phyloP scores from a whole-genome alignment of 1,140 invertebrate genomes.

The Drosophila simulans region DNA sequence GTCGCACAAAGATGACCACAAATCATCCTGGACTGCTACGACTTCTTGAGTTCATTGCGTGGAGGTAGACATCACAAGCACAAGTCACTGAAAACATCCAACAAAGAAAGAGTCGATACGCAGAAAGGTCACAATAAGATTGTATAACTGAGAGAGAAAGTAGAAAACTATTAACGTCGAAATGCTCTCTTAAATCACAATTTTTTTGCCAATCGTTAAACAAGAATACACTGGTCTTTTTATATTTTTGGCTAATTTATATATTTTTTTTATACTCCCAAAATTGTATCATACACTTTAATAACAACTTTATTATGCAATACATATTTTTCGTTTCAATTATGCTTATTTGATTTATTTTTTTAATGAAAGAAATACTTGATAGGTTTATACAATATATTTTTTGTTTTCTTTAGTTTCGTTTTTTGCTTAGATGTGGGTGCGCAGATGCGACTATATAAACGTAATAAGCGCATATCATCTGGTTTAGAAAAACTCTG shows the following conservation, averaged over 20 bases:
- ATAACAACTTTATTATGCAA: constrained; percentile 67
- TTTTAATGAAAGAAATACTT: constrained; percentile 59
- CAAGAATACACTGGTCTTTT: constrained; percentile 18
- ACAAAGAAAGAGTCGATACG: too few relatives aligned
- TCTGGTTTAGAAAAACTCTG: constrained; percentile 61
- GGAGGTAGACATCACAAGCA: too few relatives aligned
- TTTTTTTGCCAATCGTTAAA: not conserved
- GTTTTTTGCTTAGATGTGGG: constrained; percentile 38
- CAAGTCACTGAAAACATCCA: too few relatives aligned
- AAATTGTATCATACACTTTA: constrained; percentile 68
- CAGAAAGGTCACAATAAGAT: too few relatives aligned
- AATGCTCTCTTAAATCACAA: constrained; percentile 12
- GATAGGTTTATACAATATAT: constrained; percentile 65
- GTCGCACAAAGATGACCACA: too few relatives aligned
- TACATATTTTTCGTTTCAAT: constrained; percentile 39
- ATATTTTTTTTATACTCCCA: constrained; percentile 55
- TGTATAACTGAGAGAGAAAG: not conserved
- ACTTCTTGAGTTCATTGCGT: too few relatives aligned
- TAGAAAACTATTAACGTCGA: not conserved
- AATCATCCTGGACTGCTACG: too few relatives aligned
- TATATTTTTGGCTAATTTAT: constrained; percentile 48
- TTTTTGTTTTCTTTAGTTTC: constrained; percentile 50
- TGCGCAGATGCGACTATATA: constrained; percentile 64
- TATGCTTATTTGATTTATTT: constrained; percentile 37
- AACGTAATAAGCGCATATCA: constrained; percentile 55